phyloP scores from a whole-genome alignment of 2,113 vertebrate species.

The Urocynchramus pylzowi region DNA sequence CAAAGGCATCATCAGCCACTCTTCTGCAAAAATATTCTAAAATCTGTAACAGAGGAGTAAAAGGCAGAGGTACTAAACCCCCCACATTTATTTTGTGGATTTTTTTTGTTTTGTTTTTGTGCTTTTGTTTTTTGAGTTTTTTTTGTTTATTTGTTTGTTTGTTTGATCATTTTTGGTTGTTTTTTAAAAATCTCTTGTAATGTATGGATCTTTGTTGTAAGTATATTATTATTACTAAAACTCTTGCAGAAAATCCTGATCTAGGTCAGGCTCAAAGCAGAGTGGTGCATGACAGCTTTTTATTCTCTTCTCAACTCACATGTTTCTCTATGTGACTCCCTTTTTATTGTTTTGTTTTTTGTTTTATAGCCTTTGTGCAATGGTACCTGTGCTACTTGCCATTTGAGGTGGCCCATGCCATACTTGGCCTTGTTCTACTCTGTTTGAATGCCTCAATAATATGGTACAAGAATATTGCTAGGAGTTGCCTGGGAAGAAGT shows the following conservation, averaged over 20 bases:
- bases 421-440: not conserved
- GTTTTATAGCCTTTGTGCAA: not conserved
- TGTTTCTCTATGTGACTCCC: not conserved
- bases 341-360: not conserved
- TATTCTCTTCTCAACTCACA: not conserved
- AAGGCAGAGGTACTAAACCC: not conserved
- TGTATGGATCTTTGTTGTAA: not conserved
- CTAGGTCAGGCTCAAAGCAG: not conserved
- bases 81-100: not conserved
- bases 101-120: not conserved
- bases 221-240: not conserved
- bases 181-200: not conserved
- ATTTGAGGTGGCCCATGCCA: not conserved
- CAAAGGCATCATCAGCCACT: not conserved
- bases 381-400: not conserved
- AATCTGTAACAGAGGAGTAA: not conserved
- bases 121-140: accelerated
- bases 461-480: not conserved
- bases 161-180: not conserved
- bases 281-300: not conserved
- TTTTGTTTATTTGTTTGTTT: not conserved
- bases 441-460: not conserved
- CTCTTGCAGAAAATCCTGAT: not conserved
- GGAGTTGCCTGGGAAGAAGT: not conserved
- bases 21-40: not conserved